Percentiles rank a stretch among this genome's conserved stretches.
Conservation (phyloP, 2,113 vertebrate species). For the Cyprinodon brontotheroides region DNA sequence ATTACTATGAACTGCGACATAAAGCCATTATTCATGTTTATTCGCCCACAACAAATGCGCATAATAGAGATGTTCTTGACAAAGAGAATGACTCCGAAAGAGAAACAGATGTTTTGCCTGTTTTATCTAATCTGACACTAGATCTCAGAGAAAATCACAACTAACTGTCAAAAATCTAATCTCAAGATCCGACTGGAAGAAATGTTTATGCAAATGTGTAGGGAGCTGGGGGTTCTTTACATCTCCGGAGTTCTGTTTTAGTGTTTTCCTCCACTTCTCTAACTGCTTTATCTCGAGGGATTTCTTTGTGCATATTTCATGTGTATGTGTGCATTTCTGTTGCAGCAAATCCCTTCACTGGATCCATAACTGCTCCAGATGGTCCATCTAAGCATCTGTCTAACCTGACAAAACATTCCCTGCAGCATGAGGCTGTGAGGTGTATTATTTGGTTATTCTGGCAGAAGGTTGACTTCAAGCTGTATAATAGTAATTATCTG, state of each 20-base stretch:
- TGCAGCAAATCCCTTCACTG: constrained; percentile 34
- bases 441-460: constrained; percentile 61
- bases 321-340: constrained; percentile 11
- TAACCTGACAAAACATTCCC: constrained; percentile 60
- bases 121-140: constrained; percentile 43
- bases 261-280: not conserved
- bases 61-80: constrained; percentile 30
- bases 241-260: constrained; percentile 22
- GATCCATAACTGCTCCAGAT: constrained; percentile 59
- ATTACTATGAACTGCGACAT: not conserved
- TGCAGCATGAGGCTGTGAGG: constrained; percentile 54
- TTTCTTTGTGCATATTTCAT: constrained; percentile 17
- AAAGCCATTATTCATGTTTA: not conserved
- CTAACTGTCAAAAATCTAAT: constrained; percentile 34
- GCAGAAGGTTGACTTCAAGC: constrained; percentile 48
- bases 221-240: constrained; percentile 32
- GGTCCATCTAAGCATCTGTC: constrained; percentile 57
- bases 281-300: constrained; percentile 3
- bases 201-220: constrained; percentile 31
- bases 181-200: constrained; percentile 8
- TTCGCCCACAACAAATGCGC: not conserved
- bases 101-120: constrained; percentile 20
- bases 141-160: constrained; percentile 47
- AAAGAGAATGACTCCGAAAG: constrained; percentile 10
- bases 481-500: constrained; percentile 36